phyloP scores from a whole-genome alignment of 1,140 invertebrate genomes.

The Drosophila sp. region DNA sequence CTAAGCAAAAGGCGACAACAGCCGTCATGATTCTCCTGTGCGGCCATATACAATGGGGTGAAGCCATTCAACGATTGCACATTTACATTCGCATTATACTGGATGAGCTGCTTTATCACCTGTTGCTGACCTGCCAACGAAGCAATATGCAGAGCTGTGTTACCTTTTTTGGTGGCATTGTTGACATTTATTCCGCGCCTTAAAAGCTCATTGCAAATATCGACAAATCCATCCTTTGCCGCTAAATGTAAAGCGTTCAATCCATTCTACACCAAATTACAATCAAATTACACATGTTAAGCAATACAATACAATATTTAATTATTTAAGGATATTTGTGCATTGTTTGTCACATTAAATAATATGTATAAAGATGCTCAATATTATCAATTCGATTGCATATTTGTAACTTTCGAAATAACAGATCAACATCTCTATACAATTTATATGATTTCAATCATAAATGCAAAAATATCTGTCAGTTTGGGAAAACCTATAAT shows the following conservation, averaged over 20 bases:
- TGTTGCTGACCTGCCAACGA: slow-evolving; percentile 98
- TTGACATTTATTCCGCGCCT: slow-evolving; percentile 96
- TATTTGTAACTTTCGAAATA: too few species aligned
- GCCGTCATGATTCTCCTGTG: slow-evolving; percentile 98
- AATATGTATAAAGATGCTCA: too few species aligned
- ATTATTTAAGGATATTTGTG: too few species aligned
- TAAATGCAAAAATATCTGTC: too few species aligned
- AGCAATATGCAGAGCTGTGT: slow-evolving; percentile 99
- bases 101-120: slow-evolving; percentile 95
- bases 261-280: slow-evolving; percentile 98
- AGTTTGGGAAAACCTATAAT: too few species aligned
- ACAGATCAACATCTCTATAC: too few species aligned
- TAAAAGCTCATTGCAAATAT: slow-evolving; percentile 96
- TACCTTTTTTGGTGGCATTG: slow-evolving; percentile 99
- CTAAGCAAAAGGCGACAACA: slow-evolving; percentile 96
- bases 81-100: slow-evolving; percentile 96
- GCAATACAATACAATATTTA: too few species aligned
- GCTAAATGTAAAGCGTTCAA: slow-evolving; percentile 98
- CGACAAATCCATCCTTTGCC: slow-evolving; percentile 98
- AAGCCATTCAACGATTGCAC: slow-evolving; percentile 99
- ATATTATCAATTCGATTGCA: too few species aligned
- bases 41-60: slow-evolving; percentile 99
- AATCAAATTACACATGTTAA: too few species aligned
- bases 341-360: too few species aligned
- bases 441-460: too few species aligned